These are phyloP conservation scores for Rhadina sibilatrix DNA, from an alignment of 2,113 vertebrate genomes.

Conservation along the genomic window DNA sequence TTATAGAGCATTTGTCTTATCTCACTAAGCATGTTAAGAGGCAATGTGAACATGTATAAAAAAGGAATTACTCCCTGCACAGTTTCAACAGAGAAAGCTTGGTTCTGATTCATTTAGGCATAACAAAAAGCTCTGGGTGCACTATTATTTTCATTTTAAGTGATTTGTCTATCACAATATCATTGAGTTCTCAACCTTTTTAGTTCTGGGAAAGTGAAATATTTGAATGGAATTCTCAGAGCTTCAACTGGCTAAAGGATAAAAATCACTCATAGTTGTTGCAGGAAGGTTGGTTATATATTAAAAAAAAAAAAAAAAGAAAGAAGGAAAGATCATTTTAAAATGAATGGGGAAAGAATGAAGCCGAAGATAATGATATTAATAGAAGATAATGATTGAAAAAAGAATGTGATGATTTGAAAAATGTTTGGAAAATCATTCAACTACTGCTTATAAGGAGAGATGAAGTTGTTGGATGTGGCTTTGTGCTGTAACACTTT, in stretches of 20 bases:
- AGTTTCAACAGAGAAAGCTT: conserved; percentile 1
- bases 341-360: neutral
- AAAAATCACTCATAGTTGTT: neutral
- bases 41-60: neutral
- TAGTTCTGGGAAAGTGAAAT: neutral
- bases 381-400: neutral
- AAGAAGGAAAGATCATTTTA: neutral
- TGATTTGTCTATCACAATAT: conserved; percentile 10
- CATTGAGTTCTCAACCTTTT: neutral
- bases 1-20: neutral
- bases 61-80: neutral
- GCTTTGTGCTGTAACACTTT: neutral
- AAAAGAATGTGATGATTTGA: neutral
- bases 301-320: neutral
- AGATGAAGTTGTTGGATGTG: neutral
- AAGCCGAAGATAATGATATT: neutral
- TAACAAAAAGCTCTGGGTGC: neutral
- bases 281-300: neutral
- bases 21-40: neutral
- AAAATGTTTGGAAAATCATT: conserved; percentile 10
- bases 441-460: neutral
- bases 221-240: neutral
- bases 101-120: conserved; percentile 2
- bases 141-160: conserved; percentile 18
- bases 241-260: neutral